A percentile compares a stretch with the other conserved stretches of the same genome.
Evolutionary conservation across 2,113 vertebrate species (phyloP).

Genomic region (Prolemur simus): DNA sequence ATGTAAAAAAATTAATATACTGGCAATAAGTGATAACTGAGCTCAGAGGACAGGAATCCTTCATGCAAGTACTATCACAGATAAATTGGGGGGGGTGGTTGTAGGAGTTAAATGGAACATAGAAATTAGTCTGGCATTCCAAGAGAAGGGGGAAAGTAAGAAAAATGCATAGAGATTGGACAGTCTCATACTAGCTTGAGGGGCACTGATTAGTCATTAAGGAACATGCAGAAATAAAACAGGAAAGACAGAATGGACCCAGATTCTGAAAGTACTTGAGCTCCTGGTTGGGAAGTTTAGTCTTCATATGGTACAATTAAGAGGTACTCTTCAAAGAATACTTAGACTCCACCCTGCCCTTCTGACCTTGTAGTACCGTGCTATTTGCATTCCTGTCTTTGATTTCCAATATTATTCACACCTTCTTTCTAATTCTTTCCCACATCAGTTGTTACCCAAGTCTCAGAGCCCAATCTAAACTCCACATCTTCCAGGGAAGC

Average conservation of each 20-base stretch:
- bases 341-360: not conserved
- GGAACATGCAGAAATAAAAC: not conserved
- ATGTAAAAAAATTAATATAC: constrained; percentile 11
- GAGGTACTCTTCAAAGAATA: not conserved
- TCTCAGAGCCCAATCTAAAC: not conserved
- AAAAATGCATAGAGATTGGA: not conserved
- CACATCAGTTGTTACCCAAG: not conserved
- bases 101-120: not conserved
- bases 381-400: not conserved
- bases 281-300: not conserved
- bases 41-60: not conserved
- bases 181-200: not conserved
- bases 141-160: not conserved
- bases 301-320: not conserved
- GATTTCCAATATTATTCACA: not conserved
- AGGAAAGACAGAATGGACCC: not conserved
- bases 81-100: not conserved
- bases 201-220: not conserved
- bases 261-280: not conserved
- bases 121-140: not conserved
- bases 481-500: not conserved
- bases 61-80: not conserved
- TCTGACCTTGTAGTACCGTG: not conserved
- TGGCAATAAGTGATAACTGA: constrained; percentile 27
- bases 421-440: not conserved